phyloP scores from a whole-genome alignment of 2,888 invertebrate genomes.

The Lasius fuliginosus region DNA sequence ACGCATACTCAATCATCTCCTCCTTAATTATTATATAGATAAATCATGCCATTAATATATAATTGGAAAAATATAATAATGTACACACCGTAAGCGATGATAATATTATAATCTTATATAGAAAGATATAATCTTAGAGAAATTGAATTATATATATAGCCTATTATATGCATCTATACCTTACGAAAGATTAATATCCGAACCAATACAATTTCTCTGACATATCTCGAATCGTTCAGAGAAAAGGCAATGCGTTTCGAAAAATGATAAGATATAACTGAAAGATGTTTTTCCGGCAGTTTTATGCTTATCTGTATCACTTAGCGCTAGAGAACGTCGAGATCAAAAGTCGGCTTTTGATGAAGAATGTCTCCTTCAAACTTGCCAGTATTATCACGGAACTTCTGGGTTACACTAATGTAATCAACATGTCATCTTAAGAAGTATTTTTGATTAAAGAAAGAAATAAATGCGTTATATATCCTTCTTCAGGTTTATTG shows the following conservation, averaged over 20 bases:
- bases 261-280: background rate
- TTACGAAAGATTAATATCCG: background rate
- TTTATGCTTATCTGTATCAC: conserved; percentile 92
- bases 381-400: conserved; percentile 89
- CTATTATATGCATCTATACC: background rate
- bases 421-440: conserved; percentile 89
- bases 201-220: background rate
- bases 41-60: background rate
- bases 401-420: conserved; percentile 88
- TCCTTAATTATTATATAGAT: background rate
- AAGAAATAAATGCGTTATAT: background rate
- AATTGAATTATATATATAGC: background rate
- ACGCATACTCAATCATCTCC: background rate
- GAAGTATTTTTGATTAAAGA: background rate
- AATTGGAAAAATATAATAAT: background rate
- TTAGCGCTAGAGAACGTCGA: conserved; percentile 90
- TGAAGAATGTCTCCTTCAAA: conserved; percentile 88
- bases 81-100: too few species aligned
- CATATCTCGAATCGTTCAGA: background rate
- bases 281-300: conserved; percentile 86
- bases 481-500: background rate
- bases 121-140: background rate
- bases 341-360: conserved; percentile 88
- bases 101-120: too few species aligned
- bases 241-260: background rate